phyloP scores from a whole-genome alignment of 2,888 invertebrate species.

The Exocentrus adspersus region DNA sequence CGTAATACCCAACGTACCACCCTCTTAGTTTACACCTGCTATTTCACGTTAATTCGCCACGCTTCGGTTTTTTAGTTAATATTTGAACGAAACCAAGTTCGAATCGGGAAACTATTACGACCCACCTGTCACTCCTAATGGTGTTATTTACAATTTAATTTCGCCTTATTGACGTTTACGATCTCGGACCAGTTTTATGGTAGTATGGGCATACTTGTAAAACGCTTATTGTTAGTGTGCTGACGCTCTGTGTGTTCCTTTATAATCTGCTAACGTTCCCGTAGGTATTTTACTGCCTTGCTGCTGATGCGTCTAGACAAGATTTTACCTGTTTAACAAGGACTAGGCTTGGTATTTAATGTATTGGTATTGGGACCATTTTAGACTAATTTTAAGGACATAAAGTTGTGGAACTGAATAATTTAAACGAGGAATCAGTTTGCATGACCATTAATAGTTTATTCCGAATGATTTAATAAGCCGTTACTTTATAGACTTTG shows the following conservation, averaged over 20 bases:
- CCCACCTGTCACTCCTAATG: conserved; percentile 26
- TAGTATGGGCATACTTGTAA: conserved; percentile 18
- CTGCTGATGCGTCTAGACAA: neutral
- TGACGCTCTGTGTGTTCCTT: conserved; percentile 6
- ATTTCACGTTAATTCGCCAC: conserved; percentile 26
- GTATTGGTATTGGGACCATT: no score
- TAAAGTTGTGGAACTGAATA: no score
- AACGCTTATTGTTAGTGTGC: neutral
- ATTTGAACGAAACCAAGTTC: conserved; percentile 19
- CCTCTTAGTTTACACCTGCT: conserved; percentile 22
- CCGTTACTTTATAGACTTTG: no score
- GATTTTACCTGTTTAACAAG: conserved; percentile 1
- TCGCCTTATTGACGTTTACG: conserved; percentile 35
- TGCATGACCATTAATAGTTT: no score
- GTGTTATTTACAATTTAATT: conserved; percentile 17
- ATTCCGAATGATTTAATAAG: no score
- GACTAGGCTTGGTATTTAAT: neutral
- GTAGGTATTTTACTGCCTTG: neutral
- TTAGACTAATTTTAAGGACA: no score
- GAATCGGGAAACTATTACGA: conserved; percentile 1
- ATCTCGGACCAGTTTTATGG: conserved; percentile 31
- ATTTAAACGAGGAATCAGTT: no score
- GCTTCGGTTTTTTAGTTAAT: conserved; percentile 23
- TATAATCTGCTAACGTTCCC: neutral
- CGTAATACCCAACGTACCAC: neutral